Base-by-base conservation (phyloP, 2,797 vertebrate species). In the Tragopan temminckii region DNA sequence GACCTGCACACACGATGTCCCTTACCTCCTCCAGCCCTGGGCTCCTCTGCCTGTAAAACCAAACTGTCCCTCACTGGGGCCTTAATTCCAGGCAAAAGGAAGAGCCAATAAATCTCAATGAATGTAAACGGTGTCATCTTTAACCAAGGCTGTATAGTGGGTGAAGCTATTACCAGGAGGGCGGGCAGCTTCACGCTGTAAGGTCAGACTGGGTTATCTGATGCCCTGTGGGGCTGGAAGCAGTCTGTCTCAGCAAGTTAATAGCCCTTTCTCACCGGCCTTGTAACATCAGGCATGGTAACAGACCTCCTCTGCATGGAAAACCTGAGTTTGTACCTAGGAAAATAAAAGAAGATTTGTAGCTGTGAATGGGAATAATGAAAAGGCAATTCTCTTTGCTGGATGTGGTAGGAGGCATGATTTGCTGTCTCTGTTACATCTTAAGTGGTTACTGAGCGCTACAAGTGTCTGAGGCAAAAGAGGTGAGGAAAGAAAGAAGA, bases 271-370 rank as follows among this genome's bases (percentile, higher is more conserved):
- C 50, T 38, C 67, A 64, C 19, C 38, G 33, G 57, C 35, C 53
- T 55, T 1, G 16, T 9, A 42, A 24, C 5, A 6, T n/a, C 43
- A 82, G 50, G 19, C 16, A 29, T 0, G 19, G 19, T 1, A 4
- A 1, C 4, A 61, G 61, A 42, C 27, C 17, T 77, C 10, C 20
- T 52, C 42, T 59, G 35, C 25, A 7, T 9, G 35, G 71, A 46
- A 88, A 87, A 33, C 27, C 16, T 4, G 43, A 12, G 24, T 38
- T 35, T 24, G 36, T 13, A 29, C 35, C 6, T 13, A 15, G 59
- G 46, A 61, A 59, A 85, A 63, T 10, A 5, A 4, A 24, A 59
- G 25, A 57, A 10, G 17, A 1, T 38, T 72, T 40, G 42, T 4
- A 64, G 25, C 18, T 48, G 31, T 9, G 61, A 62, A 27, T n/a